Evolutionary conservation across 30 jellyfish, hydroid and myxozoan genomes (phyloP), one percentile per base, ranked within the genome.

Genomic region (Phacellophora camtschatica): DNA sequence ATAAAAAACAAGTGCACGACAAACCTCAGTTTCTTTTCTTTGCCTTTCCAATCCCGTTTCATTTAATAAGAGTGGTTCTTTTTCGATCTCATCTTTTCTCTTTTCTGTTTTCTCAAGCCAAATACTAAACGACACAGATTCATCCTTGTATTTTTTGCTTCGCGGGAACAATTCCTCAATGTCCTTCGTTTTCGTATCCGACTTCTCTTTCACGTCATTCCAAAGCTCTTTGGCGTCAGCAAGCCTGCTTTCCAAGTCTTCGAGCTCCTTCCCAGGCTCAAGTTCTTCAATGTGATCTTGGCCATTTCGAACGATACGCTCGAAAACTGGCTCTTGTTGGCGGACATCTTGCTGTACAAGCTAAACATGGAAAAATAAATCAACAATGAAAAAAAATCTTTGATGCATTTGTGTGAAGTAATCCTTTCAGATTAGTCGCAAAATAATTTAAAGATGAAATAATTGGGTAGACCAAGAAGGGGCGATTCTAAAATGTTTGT

Each of bases 321-420:
- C 85, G 55, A 55, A 86, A 6, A 93, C 90, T 0, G 99, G 99
- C 54, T 93, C 97, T 36, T 85, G 96, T 51, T 82, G 96, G 30
- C 36, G 71, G 15, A 92, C 66, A 58, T 92, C 98, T 74, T 75
- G 96, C 16, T 79, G 94, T 32, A 92, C 70, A 37, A 92, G 23
- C 98, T 92, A 69, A 39, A 63, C n/a, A n/a, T n/a, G 80, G 51
- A 28, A 32, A 55, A 24, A 22, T 6, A 1, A 1, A 31, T 11
- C n/a, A 30, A 41, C 18, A 16, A 64, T 20, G 3, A 36, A 35
- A 22, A 24, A 27, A n/a, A n/a, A n/a, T n/a, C n/a, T n/a, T n/a
- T n/a, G n/a, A n/a, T n/a, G n/a, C n/a, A n/a, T n/a, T n/a, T n/a
- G n/a, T n/a, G n/a, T n/a, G n/a, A n/a, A n/a, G n/a, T n/a, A n/a